phyloP scores from a whole-genome alignment of 1,140 invertebrate species.

The Adoxophyes honmai region DNA sequence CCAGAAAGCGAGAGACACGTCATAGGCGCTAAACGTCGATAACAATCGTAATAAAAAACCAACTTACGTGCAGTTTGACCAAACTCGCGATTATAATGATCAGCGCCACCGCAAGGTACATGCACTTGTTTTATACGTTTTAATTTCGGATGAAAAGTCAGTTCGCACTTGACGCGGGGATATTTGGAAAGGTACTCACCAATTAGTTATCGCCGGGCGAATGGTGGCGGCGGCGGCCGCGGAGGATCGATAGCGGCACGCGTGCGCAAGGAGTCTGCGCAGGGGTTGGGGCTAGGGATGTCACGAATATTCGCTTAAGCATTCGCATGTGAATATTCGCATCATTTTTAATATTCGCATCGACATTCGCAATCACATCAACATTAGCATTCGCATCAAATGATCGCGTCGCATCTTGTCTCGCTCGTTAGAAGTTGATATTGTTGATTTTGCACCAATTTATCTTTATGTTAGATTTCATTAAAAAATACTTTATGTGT shows the following conservation, averaged over 20 bases:
- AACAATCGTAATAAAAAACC: slow-evolving; percentile 27
- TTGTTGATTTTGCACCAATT: too few relatives aligned
- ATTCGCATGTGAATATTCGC: too few relatives aligned
- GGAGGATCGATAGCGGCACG: slow-evolving; percentile 46
- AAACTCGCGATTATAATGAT: slow-evolving; percentile 70
- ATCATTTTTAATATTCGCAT: too few relatives aligned
- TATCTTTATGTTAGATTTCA: too few relatives aligned
- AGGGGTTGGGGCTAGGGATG: slow-evolving; percentile 21
- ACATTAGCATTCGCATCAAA: too few relatives aligned
- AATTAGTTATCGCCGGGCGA: slow-evolving; percentile 40
- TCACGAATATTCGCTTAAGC: too few relatives aligned
- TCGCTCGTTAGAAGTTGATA: too few relatives aligned
- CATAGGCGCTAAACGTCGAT: neutral
- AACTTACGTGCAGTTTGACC: slow-evolving; percentile 66
- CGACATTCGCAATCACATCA: too few relatives aligned
- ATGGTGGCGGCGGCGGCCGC: slow-evolving; percentile 18
- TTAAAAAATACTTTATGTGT: too few relatives aligned
- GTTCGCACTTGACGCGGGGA: slow-evolving; percentile 1
- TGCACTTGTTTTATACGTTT: slow-evolving; percentile 48
- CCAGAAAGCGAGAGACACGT: neutral
- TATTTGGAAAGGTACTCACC: slow-evolving; percentile 49
- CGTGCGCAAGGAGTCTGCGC: slow-evolving; percentile 51
- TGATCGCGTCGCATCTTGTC: too few relatives aligned
- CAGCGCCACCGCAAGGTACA: slow-evolving; percentile 71
- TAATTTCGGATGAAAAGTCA: slow-evolving; percentile 1